phyloP scores from a whole-genome alignment of 2,113 vertebrate genomes.

The Bufo bufo region DNA sequence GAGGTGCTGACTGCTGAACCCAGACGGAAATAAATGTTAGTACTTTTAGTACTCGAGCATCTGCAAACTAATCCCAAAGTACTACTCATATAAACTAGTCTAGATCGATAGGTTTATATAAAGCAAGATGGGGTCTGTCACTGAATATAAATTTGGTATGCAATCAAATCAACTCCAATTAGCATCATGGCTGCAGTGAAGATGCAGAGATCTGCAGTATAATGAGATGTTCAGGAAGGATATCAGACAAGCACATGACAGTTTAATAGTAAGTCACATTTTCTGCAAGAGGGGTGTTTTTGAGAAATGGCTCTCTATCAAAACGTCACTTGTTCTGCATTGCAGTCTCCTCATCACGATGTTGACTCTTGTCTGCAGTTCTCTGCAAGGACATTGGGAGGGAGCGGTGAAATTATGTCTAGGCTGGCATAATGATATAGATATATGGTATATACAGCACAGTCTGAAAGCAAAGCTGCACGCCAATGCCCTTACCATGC shows the following conservation, averaged over 20 bases:
- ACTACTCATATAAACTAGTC: neutral
- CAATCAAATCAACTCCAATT: neutral
- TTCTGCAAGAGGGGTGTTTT: constrained; percentile 25
- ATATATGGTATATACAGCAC: neutral
- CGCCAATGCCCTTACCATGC: no score
- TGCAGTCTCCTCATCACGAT: constrained; percentile 26
- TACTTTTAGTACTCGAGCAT: neutral
- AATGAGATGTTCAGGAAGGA: neutral
- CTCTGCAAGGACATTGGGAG: constrained; percentile 33
- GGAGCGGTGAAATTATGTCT: neutral
- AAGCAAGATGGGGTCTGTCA: neutral
- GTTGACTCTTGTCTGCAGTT: constrained; percentile 14
- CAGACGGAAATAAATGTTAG: neutral
- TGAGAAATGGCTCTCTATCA: constrained; percentile 34
- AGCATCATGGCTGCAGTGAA: neutral
- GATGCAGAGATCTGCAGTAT: neutral
- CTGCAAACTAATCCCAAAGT: neutral
- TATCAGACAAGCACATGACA: neutral
- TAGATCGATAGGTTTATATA: neutral
- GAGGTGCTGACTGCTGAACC: neutral
- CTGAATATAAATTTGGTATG: neutral
- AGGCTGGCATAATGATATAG: neutral
- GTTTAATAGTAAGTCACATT: neutral
- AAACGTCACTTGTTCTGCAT: constrained; percentile 31
- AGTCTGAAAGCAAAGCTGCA: neutral